Base-by-base conservation (phyloP, 2,113 vertebrate species). In the Entelurus aequoreus region DNA sequence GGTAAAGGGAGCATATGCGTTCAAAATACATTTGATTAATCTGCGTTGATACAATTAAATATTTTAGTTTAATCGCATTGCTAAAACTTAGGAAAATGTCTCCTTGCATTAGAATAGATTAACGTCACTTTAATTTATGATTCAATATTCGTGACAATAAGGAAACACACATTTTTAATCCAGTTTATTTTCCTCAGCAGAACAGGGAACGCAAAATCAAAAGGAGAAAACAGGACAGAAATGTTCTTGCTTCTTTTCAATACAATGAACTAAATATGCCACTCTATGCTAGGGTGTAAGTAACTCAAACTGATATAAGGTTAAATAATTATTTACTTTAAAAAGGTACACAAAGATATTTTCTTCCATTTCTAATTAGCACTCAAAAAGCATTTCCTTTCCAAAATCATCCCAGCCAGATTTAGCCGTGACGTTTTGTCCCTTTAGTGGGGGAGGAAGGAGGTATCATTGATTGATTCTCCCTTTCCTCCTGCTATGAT, bases 261-360 rank as follows among this genome's bases (percentile, higher is more conserved):
- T 94, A 95, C 94, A 93, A 91, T 93, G 93, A 95, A 97, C 95
- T 94, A 86, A 87, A 83, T 89, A 95, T 90, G 92, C 90, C 93
- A 93, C 92, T 93, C 93, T 96, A 97, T 90, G 92, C 95, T 97
- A 95, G 85, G 91, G 90, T 94, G 94, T 93, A 93, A 96, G 94
- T 98, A 94, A 97, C 94, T 95, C 93, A 95, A 95, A 86, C 85
- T 76, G 77, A 94, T 95, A 97, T 93, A 94, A 91, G 94, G 94
- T 96, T 97, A 98, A 97, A 97, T 96, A 96, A 95, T 89, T 91
- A 90, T 91, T 93, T 85, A 90, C 89, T 81, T 93, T 91, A 83
- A 86, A 95, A 80, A 57, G 92, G 91, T 94, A 94, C 92, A 95
- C 91, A 84, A 86, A 83, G 92, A 94, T 92, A 93, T 90, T 71